Base-by-base conservation (phyloP, 2,797 vertebrate genomes). In the Acanthis flammea region DNA sequence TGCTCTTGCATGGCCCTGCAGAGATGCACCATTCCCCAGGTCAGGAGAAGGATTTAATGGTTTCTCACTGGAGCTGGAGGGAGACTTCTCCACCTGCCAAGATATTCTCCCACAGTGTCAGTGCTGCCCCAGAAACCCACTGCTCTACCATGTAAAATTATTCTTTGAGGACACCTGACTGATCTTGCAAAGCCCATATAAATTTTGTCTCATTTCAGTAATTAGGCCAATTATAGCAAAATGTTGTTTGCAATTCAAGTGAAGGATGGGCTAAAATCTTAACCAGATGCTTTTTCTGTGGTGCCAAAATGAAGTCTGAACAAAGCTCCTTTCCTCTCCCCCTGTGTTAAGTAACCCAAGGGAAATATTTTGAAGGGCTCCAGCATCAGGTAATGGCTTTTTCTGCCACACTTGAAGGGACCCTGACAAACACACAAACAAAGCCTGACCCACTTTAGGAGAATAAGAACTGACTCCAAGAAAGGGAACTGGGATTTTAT, bases 381-480 rank as follows among this genome's bases (percentile, higher is more conserved):
- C 42, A 51, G 72, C 19, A 68, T n/a, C 89, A 57, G 57, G 66
- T 93, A 91, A 93, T 39, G 39, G 42, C 68, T 89, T 90, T 94
- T 74, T 48, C 81, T 74, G 60, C 41, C 30, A 19, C 16, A 21
- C 89, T 91, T 44, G 81, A 72, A 88, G 87, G 74, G 47, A 90
- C 57, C 54, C 48, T 63, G 75, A 80, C 19, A 72, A 90, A 88
- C 77, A 85, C 51, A 62, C 53, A 75, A 74, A 93, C 51, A 94
- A 94, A 94, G 72, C 42, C 81, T 93, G 96, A 95, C 94, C 90
- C 90, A 91, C 66, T 93, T 93, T 47, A 51, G 65, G 17, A 89
- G 62, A 85, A 54, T 45, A 85, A 86, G 57, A 41, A 80, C 39
- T 61, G 8, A 16, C 28, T 23, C 55, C 75, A 75, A 86, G 88